Evolutionary conservation across 2,797 vertebrate species (phyloP).

Genomic region (Bufotes viridis): DNA sequence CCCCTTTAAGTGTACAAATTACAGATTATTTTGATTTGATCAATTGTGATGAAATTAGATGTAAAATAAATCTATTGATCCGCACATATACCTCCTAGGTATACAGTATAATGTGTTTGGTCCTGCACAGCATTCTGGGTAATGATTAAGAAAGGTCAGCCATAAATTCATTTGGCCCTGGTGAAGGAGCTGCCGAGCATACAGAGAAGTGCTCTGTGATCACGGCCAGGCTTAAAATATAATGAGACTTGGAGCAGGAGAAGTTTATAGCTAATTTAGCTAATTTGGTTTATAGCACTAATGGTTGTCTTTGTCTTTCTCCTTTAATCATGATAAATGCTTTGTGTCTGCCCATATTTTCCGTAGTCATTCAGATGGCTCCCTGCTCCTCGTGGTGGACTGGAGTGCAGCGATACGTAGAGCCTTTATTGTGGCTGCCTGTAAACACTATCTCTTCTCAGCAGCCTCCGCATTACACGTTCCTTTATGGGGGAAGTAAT

Average conservation of each 20-base stretch:
- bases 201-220: constrained; percentile 11
- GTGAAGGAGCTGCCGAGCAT: neutral
- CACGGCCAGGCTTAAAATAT: constrained; percentile 58
- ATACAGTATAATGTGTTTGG: neutral
- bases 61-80: neutral
- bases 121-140: neutral
- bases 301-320: neutral
- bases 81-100: neutral
- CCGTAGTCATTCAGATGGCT: neutral
- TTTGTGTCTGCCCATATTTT: neutral
- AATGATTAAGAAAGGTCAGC: neutral
- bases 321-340: constrained; percentile 58
- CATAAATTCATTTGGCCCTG: neutral
- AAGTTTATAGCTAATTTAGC: constrained; percentile 35
- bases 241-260: constrained; percentile 25
- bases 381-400: neutral
- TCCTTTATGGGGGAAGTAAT: constrained; percentile 39
- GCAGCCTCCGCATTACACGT: neutral
- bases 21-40: neutral
- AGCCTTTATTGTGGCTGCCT: neutral
- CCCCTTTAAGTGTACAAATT: neutral
- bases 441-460: neutral
- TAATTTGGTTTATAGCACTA: constrained; percentile 38
- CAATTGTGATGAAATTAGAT: neutral
- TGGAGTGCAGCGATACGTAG: neutral